Conservation (phyloP, 2,113 vertebrate species). For the Cairina moschata region DNA sequence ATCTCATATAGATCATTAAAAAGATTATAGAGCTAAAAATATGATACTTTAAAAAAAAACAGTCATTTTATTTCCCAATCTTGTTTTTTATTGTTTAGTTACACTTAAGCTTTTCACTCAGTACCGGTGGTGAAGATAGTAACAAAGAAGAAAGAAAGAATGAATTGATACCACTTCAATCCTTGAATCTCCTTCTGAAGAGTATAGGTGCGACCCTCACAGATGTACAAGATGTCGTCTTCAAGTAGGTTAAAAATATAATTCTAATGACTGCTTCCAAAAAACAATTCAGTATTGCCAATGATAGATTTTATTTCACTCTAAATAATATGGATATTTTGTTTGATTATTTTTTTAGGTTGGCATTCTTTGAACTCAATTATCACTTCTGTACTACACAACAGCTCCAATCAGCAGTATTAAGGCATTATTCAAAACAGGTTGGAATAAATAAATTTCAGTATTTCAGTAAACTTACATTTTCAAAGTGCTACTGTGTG, state of each 20-base stretch:
- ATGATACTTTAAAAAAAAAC: neutral
- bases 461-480: neutral
- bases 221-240: constrained; percentile 92
- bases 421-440: constrained; percentile 95
- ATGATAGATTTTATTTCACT: neutral
- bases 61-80: neutral
- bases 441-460: constrained; percentile 70
- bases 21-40: neutral
- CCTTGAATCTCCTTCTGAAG: constrained; percentile 90
- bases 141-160: constrained; percentile 81
- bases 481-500: neutral
- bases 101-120: constrained; percentile 93
- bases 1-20: neutral
- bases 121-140: constrained; percentile 86
- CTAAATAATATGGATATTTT: neutral
- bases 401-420: constrained; percentile 89
- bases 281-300: neutral
- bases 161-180: constrained; percentile 77
- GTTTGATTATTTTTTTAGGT: constrained; percentile 64
- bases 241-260: constrained; percentile 84
- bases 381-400: constrained; percentile 91
- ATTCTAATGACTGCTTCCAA: neutral
- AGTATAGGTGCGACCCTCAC: constrained; percentile 95
- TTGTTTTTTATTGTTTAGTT: constrained; percentile 76
- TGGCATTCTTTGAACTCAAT: constrained; percentile 90